Evolutionary conservation across 1,140 invertebrate genomes (phyloP).

Genomic region (Akabosia matsudoensis): DNA sequence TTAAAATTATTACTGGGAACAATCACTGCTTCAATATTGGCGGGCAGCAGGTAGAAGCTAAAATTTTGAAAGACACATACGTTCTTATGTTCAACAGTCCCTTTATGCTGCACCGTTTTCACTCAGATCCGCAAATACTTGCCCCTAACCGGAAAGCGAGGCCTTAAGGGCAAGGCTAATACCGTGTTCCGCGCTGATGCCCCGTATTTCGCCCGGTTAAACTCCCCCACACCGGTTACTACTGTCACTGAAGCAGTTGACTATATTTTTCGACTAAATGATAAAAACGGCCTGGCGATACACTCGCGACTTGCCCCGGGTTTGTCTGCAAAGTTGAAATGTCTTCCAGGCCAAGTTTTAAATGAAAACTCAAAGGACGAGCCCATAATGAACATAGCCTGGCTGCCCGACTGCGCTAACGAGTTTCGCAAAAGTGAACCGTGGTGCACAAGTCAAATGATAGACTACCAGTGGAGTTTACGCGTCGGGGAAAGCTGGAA

Average conservation of each 20-base stretch:
- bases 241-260: not conserved
- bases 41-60: not conserved
- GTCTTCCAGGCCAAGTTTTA: not conserved
- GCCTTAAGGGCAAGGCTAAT: not conserved
- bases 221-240: not conserved
- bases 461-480: constrained; percentile 9
- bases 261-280: constrained; percentile 9
- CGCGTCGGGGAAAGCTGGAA: constrained; percentile 23
- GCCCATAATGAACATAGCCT: not conserved
- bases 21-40: constrained; percentile 27
- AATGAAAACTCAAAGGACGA: not conserved
- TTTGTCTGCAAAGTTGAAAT: not conserved
- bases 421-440: constrained; percentile 26
- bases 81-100: not conserved
- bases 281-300: not conserved
- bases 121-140: not conserved
- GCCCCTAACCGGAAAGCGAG: constrained; percentile 1
- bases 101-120: not conserved
- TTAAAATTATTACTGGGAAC: constrained; percentile 30
- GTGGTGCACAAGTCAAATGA: constrained; percentile 13
- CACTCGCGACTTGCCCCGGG: not conserved
- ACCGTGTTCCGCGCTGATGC: constrained; percentile 23
- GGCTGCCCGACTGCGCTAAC: not conserved
- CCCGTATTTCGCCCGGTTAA: constrained; percentile 23
- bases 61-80: not conserved